Conservation (phyloP, 2,888 invertebrate genomes). For the Drosophila parthenogenetica region DNA sequence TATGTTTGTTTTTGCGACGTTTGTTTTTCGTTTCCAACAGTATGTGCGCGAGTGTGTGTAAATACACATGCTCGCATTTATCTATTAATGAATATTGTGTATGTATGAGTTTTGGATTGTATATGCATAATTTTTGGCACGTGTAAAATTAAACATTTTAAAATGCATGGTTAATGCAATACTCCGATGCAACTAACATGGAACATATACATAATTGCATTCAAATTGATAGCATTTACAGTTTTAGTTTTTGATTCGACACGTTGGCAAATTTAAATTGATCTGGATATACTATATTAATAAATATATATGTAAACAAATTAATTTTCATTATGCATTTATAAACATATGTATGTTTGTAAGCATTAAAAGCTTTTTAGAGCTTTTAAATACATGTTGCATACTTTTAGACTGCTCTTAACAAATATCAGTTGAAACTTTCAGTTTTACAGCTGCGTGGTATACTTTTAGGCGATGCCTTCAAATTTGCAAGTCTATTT, state of each 20-base stretch:
- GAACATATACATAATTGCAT: background rate
- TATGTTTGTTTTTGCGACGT: constrained; percentile 44
- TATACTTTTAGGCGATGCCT: background rate
- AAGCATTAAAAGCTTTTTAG: background rate
- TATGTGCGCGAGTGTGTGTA: background rate
- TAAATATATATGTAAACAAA: background rate
- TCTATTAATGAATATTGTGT: constrained; percentile 20
- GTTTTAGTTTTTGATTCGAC: background rate
- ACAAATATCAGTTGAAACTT: too few relatives aligned
- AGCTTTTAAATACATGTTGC: background rate
- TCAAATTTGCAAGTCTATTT: too few relatives aligned
- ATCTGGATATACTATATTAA: background rate
- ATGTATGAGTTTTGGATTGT: background rate
- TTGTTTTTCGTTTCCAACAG: constrained; percentile 15
- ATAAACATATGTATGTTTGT: background rate
- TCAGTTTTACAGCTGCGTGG: background rate
- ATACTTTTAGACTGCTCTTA: constrained; percentile 5
- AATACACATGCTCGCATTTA: constrained; percentile 15
- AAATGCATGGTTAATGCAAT: constrained; percentile 20
- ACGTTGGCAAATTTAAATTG: background rate
- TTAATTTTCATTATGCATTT: background rate
- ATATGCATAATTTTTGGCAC: constrained; percentile 26
- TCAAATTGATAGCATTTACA: background rate
- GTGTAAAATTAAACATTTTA: constrained; percentile 19
- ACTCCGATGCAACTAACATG: background rate